These are phyloP conservation scores for Balanococcus diminutus DNA, from an alignment of 2,888 invertebrate species.

Conservation along the genomic window DNA sequence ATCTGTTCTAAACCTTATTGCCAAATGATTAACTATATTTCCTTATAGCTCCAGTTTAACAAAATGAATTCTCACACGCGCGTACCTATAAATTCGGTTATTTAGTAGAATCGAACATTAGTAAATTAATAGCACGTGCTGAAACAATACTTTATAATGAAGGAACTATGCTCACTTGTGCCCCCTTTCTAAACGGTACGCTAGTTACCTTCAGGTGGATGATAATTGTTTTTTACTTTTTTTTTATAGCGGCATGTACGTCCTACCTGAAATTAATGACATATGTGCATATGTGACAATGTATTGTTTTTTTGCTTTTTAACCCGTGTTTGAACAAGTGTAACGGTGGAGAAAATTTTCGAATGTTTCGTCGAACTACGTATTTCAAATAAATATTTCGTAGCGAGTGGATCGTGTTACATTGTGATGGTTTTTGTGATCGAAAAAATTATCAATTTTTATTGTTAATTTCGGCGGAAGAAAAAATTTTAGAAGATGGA, in stretches of 20 bases:
- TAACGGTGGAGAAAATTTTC: constrained; percentile 26
- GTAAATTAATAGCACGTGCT: constrained; percentile 8
- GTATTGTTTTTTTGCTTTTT: constrained; percentile 12
- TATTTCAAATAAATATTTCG: neutral
- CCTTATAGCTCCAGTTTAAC: no score
- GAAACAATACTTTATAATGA: neutral
- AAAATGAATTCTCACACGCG: neutral
- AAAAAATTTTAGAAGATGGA: neutral
- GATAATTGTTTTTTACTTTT: constrained; percentile 6
- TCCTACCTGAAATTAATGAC: constrained; percentile 10
- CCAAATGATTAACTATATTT: no score
- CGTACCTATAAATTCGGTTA: neutral
- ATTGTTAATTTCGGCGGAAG: neutral
- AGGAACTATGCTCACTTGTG: constrained; percentile 27
- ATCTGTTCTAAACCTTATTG: no score
- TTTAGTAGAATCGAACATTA: neutral
- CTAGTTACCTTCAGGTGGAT: constrained; percentile 14
- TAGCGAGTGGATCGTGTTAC: neutral
- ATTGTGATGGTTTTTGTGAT: neutral
- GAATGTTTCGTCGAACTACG: constrained; percentile 6
- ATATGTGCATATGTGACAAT: constrained; percentile 26
- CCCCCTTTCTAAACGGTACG: neutral
- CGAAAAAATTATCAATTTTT: neutral
- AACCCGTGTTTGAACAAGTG: constrained; percentile 48
- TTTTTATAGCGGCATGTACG: constrained; percentile 4